Evolutionary conservation across 2,888 invertebrate genomes (phyloP).

Genomic region (Vannuccia rotundouncinata): DNA sequence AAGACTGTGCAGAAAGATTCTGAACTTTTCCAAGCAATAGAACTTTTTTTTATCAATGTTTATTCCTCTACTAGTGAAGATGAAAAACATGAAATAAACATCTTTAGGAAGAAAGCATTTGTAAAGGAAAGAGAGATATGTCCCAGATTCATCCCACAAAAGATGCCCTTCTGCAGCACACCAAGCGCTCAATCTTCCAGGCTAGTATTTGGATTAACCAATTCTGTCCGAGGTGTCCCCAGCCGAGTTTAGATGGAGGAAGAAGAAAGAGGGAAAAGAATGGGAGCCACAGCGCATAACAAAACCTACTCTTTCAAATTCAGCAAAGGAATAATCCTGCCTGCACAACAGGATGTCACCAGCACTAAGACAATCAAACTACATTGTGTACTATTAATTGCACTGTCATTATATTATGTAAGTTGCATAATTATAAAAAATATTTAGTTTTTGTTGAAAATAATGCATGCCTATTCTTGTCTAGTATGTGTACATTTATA

Average conservation of each 20-base stretch:
- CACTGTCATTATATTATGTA: not conserved
- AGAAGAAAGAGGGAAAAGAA: slow-evolving; percentile 21
- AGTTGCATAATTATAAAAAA: not conserved
- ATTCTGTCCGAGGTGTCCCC: slow-evolving; percentile 4
- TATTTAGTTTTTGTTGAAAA: not conserved
- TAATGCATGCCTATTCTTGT: slow-evolving; percentile 8
- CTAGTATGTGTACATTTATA: slow-evolving; percentile 17
- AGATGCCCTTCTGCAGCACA: not conserved
- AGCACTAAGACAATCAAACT: not conserved
- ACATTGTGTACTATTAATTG: slow-evolving; percentile 22
- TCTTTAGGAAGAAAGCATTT: not conserved
- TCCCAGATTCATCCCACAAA: not conserved
- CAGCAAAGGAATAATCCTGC: not conserved
- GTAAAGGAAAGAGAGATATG: not conserved
- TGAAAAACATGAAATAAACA: not conserved
- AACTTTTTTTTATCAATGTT: not conserved
- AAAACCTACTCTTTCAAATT: slow-evolving; percentile 20
- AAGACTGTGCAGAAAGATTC: not conserved
- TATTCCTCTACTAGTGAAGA: not conserved
- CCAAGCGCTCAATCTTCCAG: not conserved
- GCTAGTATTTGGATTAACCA: slow-evolving; percentile 15
- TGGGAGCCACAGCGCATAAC: slow-evolving; percentile 3
- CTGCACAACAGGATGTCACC: not conserved
- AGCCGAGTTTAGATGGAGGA: slow-evolving; percentile 2
- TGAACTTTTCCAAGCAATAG: not conserved